Conservation (phyloP, 2,888 invertebrate species). For the Phyllotreta striolata region DNA sequence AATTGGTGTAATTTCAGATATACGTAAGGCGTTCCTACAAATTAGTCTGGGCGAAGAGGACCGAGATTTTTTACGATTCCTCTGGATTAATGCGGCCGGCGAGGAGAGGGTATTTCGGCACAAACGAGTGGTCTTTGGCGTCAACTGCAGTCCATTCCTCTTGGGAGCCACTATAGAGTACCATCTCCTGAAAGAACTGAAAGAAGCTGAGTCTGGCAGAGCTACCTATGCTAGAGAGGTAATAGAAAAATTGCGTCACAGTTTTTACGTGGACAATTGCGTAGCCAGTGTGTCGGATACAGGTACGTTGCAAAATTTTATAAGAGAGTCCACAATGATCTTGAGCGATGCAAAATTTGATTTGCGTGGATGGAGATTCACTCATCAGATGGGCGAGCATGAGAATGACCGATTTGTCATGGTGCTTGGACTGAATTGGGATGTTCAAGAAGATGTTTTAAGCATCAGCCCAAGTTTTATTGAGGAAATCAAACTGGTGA, state of each 20-base stretch:
- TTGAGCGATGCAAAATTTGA: constrained; percentile 29
- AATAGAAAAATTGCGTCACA: constrained; percentile 16
- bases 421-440: constrained; percentile 30
- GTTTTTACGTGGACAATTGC: constrained; percentile 34
- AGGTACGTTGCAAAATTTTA: constrained; percentile 20
- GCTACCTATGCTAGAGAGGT: constrained; percentile 11
- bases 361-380: constrained; percentile 33
- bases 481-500: constrained; percentile 1
- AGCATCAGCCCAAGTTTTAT: constrained; percentile 18
- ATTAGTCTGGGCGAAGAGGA: constrained; percentile 45
- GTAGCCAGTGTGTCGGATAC: constrained; percentile 28
- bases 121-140: constrained; percentile 31
- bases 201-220: neutral
- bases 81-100: constrained; percentile 41
- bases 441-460: constrained; percentile 21
- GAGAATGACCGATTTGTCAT: constrained; percentile 2
- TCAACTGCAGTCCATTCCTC: constrained; percentile 37
- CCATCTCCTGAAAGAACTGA: constrained; percentile 22
- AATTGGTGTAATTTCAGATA: constrained; percentile 47
- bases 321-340: constrained; percentile 13
- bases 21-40: constrained; percentile 51
- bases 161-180: constrained; percentile 37
- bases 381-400: neutral
- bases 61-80: constrained; percentile 47
- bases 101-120: constrained; percentile 33